These are phyloP conservation scores for Podocnemis expansa DNA, from an alignment of 2,113 vertebrate genomes.

Conservation along the genomic window DNA sequence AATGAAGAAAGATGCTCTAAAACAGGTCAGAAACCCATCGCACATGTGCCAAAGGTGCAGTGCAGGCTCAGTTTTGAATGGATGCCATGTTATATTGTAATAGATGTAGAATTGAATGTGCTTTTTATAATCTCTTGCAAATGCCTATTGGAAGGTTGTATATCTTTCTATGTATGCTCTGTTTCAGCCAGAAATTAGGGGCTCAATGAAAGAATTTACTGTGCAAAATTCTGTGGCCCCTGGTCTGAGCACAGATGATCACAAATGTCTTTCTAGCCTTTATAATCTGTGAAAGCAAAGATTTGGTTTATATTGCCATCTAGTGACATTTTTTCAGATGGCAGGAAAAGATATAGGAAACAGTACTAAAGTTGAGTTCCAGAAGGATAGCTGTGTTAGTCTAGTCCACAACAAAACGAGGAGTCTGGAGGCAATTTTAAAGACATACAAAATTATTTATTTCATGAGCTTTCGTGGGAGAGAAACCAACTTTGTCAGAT, in stretches of 20 bases:
- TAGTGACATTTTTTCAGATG: constrained; percentile 10
- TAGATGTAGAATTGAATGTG: not conserved
- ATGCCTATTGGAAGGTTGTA: not conserved
- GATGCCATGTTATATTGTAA: not conserved
- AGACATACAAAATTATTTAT: no score
- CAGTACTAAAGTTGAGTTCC: not conserved
- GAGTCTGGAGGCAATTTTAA: no score
- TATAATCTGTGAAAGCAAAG: not conserved
- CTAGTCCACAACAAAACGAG: no score
- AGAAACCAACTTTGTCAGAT: no score
- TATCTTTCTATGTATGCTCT: not conserved
- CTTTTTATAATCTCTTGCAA: not conserved
- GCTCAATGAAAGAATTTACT: not conserved
- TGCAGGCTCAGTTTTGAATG: no score
- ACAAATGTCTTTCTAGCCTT: not conserved
- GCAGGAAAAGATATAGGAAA: not conserved
- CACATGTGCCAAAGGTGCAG: no score
- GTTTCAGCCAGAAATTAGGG: not conserved
- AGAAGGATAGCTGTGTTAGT: no score
- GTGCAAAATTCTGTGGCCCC: not conserved
- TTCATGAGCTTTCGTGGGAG: no score
- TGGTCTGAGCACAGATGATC: not conserved
- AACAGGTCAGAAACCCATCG: no score
- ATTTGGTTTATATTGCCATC: constrained; percentile 35
- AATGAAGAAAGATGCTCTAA: not conserved